A percentile compares a stretch with the other conserved stretches of the same genome.
Conservation (phyloP, 2,888 invertebrate species). For the Drosophila anomalipes region DNA sequence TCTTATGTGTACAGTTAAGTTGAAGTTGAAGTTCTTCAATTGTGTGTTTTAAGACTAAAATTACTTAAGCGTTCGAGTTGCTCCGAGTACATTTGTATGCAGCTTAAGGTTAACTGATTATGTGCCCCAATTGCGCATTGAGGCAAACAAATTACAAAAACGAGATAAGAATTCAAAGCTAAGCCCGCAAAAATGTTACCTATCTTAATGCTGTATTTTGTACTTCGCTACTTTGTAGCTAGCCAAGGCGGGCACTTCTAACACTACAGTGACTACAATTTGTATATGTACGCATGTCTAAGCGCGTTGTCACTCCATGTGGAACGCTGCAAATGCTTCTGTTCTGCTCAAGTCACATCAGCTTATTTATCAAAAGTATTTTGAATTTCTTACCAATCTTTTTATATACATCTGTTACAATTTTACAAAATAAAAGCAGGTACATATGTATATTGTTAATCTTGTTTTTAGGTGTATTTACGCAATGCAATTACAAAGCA, state of each 20-base stretch:
- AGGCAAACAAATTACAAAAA: conserved; percentile 40
- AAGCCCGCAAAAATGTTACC: conserved; percentile 1
- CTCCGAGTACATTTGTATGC: conserved; percentile 34
- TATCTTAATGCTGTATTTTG: neutral
- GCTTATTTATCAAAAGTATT: neutral
- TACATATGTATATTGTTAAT: neutral
- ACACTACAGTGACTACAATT: neutral
- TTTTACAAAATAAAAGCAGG: neutral
- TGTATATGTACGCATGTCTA: neutral
- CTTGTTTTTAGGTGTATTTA: neutral
- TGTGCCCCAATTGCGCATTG: conserved; percentile 55
- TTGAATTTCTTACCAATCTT: neutral
- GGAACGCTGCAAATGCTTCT: neutral
- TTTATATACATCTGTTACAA: neutral
- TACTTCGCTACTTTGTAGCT: neutral
- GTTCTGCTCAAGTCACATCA: neutral
- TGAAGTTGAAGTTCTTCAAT: conserved; percentile 15
- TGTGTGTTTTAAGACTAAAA: conserved; percentile 13
- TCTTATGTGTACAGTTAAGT: neutral
- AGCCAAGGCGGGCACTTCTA: neutral
- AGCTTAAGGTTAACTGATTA: conserved; percentile 44
- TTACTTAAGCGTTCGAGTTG: conserved; percentile 42
- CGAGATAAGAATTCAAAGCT: conserved; percentile 37
- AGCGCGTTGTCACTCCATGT: neutral
- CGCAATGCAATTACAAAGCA: neutral